A percentile compares a stretch with the other conserved stretches of the same genome.
These are phyloP conservation scores for Hypsopygia costalis DNA, from an alignment of 2,888 invertebrate species.

Conservation along the genomic window DNA sequence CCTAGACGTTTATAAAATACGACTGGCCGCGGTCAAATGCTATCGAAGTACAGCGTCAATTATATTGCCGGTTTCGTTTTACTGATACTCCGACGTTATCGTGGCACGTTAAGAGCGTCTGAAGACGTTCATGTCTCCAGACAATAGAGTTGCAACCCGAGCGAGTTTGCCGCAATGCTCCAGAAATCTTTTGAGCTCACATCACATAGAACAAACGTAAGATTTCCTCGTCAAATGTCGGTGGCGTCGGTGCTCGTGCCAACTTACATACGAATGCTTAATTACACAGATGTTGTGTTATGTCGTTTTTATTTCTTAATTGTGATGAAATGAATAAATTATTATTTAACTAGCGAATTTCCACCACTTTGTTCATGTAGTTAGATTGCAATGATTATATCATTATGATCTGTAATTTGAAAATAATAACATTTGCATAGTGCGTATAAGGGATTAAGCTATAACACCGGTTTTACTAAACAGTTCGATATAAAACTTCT, in stretches of 20 bases:
- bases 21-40: slow-evolving; percentile 19
- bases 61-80: slow-evolving; percentile 23
- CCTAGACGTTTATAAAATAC: slow-evolving; percentile 11
- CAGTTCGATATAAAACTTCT: too few species aligned
- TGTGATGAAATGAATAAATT: too few species aligned
- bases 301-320: too few species aligned
- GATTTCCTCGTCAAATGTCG: slow-evolving; percentile 30
- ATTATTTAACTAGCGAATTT: too few species aligned
- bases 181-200: slow-evolving; percentile 58
- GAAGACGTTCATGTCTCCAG: slow-evolving; percentile 41
- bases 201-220: slow-evolving; percentile 44
- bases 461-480: too few species aligned
- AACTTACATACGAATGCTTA: slow-evolving; percentile 34
- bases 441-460: too few species aligned
- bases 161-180: slow-evolving; percentile 40
- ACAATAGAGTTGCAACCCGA: slow-evolving; percentile 51
- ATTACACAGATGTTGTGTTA: slow-evolving; percentile 24
- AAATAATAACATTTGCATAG: too few species aligned
- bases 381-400: too few species aligned
- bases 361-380: too few species aligned
- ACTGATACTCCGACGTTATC: slow-evolving; percentile 31
- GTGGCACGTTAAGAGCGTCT: slow-evolving; percentile 27
- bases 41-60: slow-evolving; percentile 27
- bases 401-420: too few species aligned
- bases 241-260: slow-evolving; percentile 37